Conservation (phyloP, 2,113 vertebrate species). For the Tenrec ecaudatus region DNA sequence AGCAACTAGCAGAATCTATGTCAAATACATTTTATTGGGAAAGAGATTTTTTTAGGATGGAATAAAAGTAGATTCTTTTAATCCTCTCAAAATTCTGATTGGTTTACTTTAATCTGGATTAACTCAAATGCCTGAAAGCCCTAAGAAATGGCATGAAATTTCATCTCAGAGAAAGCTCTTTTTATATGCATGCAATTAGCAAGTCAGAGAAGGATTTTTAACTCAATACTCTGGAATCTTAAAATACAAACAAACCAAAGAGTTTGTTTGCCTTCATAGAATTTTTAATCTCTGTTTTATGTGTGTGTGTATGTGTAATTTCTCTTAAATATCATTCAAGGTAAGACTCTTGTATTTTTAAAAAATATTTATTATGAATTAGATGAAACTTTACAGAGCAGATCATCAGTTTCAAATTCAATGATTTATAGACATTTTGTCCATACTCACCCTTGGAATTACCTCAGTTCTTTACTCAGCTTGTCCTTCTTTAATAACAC, state of each 20-base stretch:
- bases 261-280: background rate
- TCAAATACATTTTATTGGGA: constrained; percentile 30
- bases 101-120: constrained; percentile 46
- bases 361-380: no score
- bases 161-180: background rate
- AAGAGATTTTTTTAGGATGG: constrained; percentile 9
- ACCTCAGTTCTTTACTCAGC: no score
- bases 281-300: background rate
- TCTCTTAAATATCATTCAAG: background rate
- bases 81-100: constrained; percentile 35
- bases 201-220: constrained; percentile 1
- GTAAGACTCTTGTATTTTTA: no score
- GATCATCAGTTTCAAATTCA: no score
- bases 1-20: constrained; percentile 4
- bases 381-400: no score
- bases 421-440: no score
- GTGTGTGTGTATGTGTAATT: background rate
- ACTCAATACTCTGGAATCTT: background rate
- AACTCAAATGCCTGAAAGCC: constrained; percentile 15
- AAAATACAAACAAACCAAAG: background rate
- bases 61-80: constrained; percentile 38
- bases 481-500: no score
- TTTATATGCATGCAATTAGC: background rate
- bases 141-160: constrained; percentile 38
- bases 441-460: no score